Evolutionary conservation across 2,113 vertebrate genomes (phyloP).

Genomic region (Procapra przewalskii): DNA sequence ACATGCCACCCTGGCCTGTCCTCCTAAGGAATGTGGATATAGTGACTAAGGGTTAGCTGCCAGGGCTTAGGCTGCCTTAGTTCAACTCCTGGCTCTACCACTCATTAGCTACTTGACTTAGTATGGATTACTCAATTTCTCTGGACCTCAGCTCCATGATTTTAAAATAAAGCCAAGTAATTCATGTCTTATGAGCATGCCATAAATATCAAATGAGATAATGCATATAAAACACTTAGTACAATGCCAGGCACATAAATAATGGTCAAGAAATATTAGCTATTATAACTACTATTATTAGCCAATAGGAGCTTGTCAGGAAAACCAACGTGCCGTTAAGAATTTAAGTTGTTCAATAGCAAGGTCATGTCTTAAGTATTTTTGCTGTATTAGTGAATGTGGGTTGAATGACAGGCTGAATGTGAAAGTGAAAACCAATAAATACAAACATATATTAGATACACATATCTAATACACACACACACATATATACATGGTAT

Average conservation of each 20-base stretch:
- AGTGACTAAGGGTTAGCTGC: not conserved
- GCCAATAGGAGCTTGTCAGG: not conserved
- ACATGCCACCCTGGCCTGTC: not conserved
- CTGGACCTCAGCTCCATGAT: not conserved
- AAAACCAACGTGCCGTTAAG: not conserved
- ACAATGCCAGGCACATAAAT: not conserved
- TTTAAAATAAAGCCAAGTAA: slow-evolving; percentile 39
- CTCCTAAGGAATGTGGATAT: not conserved
- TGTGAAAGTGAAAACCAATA: not conserved
- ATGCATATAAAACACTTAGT: slow-evolving; percentile 16
- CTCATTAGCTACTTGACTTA: not conserved
- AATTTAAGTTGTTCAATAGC: not conserved
- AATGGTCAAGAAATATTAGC: not conserved
- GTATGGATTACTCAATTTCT: not conserved
- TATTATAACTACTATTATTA: slow-evolving; percentile 22
- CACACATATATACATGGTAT: not conserved
- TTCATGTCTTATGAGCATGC: not conserved
- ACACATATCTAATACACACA: not conserved
- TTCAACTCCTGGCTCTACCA: not conserved
- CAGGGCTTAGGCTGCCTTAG: not conserved
- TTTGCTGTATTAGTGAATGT: not conserved
- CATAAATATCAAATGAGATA: slow-evolving; percentile 42
- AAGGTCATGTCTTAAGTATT: not conserved
- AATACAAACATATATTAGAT: not conserved
- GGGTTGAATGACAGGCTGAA: not conserved